phyloP scores from a whole-genome alignment of 2,888 invertebrate genomes.

The Dicyrtomina minuta region DNA sequence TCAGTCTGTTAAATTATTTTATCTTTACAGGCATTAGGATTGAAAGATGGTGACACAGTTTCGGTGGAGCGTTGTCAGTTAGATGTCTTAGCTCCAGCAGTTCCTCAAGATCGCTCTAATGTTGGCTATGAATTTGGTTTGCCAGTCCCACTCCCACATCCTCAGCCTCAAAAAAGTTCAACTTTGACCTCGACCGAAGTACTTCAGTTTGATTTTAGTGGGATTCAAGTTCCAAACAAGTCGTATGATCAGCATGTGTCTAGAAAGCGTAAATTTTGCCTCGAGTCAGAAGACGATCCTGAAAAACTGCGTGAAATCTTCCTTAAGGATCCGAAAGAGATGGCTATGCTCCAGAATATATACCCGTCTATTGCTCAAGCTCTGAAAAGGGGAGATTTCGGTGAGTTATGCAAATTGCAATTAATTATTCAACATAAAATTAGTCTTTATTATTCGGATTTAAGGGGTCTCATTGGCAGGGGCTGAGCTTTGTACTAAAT shows the following conservation, averaged over 20 bases:
- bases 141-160: neutral
- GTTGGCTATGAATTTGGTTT: neutral
- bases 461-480: neutral
- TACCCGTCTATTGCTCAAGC: constrained; percentile 92
- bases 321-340: constrained; percentile 83
- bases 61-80: constrained; percentile 70
- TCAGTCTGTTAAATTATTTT: no score
- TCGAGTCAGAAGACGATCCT: constrained; percentile 70
- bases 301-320: constrained; percentile 82
- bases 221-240: constrained; percentile 83
- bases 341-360: constrained; percentile 86
- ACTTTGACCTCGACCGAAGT: constrained; percentile 57
- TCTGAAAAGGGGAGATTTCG: constrained; percentile 77
- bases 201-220: constrained; percentile 77
- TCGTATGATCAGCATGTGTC: constrained; percentile 35
- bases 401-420: constrained; percentile 54
- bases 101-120: neutral
- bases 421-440: no score
- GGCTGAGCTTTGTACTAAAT: no score
- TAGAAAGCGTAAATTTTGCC: constrained; percentile 41
- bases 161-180: neutral
- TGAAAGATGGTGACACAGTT: constrained; percentile 85
- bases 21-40: constrained; percentile 68
- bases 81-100: constrained; percentile 1
- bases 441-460: neutral